A percentile compares a stretch with the other conserved stretches of the same genome.
These are phyloP conservation scores for Congeria kusceri DNA, from an alignment of 2,888 invertebrate species.

Conservation along the genomic window DNA sequence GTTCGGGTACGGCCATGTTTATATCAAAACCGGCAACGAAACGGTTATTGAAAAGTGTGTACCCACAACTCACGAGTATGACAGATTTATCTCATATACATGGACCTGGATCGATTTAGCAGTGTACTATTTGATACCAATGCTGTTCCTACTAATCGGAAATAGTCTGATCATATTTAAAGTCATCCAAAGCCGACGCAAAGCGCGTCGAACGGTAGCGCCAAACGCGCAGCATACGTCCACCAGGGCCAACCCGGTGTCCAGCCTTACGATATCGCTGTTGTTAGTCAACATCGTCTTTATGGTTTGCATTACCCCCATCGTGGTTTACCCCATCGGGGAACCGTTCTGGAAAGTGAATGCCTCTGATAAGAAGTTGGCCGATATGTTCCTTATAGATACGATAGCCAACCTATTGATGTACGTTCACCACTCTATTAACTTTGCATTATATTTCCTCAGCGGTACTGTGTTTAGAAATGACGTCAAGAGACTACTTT, in stretches of 20 bases:
- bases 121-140: conserved; percentile 55
- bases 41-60: conserved; percentile 35
- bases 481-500: neutral
- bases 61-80: conserved; percentile 31
- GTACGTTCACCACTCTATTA: conserved; percentile 54
- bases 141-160: conserved; percentile 45
- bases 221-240: conserved; percentile 7
- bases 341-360: conserved; percentile 51
- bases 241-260: conserved; percentile 5
- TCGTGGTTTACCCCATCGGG: conserved; percentile 59
- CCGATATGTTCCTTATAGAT: conserved; percentile 47
- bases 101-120: conserved; percentile 60
- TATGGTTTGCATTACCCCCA: conserved; percentile 55
- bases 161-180: conserved; percentile 54
- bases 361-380: conserved; percentile 41
- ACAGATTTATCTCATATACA: conserved; percentile 37
- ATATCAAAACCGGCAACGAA: conserved; percentile 16
- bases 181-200: conserved; percentile 49
- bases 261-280: conserved; percentile 45
- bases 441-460: conserved; percentile 51
- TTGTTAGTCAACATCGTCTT: conserved; percentile 50
- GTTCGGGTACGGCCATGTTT: conserved; percentile 40
- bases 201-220: conserved; percentile 27
- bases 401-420: conserved; percentile 48
- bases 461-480: conserved; percentile 53